Percentiles rank a stretch among this genome's conserved stretches.
These are phyloP conservation scores for Hepsetus odoe DNA, from an alignment of 2,113 vertebrate genomes.

Conservation along the genomic window DNA sequence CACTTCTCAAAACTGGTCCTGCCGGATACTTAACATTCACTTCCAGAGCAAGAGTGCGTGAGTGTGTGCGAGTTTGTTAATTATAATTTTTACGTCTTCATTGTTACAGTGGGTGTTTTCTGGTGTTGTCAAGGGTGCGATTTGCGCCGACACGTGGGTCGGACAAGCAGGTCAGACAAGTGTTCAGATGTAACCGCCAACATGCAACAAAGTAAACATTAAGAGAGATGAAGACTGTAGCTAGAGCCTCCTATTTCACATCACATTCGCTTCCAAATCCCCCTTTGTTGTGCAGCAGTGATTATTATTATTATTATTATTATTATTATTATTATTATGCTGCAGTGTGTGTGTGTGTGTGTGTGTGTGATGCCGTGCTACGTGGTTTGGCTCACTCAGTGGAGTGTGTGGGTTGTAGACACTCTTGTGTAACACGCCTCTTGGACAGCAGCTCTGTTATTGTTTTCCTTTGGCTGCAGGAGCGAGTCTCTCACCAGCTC, in stretches of 20 bases:
- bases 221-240: no score
- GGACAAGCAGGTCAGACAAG: no score
- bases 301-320: not conserved
- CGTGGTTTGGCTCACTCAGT: not conserved
- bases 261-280: no score
- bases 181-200: no score
- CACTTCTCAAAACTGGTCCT: no score
- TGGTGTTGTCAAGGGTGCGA: no score
- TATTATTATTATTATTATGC: not conserved
- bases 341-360: not conserved
- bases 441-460: not conserved
- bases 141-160: no score
- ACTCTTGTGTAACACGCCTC: not conserved
- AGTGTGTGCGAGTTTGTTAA: not conserved
- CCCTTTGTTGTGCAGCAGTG: no score
- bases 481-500: not conserved
- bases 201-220: no score
- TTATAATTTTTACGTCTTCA: not conserved
- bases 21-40: not conserved
- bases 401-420: not conserved
- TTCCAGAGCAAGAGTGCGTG: not conserved
- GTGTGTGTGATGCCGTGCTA: not conserved
- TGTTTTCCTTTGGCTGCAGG: not conserved
- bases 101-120: conserved; percentile 21
- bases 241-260: no score